phyloP scores from a whole-genome alignment of 2,113 vertebrate genomes.

The Pica pica region DNA sequence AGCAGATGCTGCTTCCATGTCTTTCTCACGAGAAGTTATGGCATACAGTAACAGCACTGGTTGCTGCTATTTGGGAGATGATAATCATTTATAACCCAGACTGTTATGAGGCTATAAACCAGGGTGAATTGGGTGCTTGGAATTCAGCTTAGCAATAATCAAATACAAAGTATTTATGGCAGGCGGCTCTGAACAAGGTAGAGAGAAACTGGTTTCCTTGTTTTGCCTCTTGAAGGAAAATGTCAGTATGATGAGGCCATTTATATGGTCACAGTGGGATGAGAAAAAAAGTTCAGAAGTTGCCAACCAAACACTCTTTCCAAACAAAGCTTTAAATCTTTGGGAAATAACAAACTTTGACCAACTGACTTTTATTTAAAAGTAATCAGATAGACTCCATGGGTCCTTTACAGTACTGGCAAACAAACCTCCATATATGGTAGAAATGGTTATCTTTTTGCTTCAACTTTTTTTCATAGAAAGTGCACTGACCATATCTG shows the following conservation, averaged over 20 bases:
- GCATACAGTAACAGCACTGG: background rate
- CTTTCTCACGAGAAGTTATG: background rate
- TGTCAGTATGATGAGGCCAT: background rate
- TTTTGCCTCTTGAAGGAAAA: background rate
- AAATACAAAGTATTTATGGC: constrained; percentile 4
- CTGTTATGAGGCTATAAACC: constrained; percentile 16
- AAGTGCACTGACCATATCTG: background rate
- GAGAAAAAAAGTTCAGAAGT: background rate
- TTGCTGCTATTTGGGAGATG: background rate
- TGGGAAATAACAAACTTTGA: background rate
- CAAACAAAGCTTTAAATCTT: background rate
- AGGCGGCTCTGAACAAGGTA: background rate
- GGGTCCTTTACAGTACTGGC: background rate
- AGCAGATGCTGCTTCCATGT: background rate
- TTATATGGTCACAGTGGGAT: background rate
- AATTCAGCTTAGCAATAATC: constrained; percentile 10
- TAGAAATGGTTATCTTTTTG: background rate
- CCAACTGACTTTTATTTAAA: background rate
- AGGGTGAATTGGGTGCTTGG: background rate
- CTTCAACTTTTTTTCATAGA: background rate
- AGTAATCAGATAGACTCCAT: background rate
- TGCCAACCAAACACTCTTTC: background rate
- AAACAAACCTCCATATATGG: background rate
- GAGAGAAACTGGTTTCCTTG: background rate
- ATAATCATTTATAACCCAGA: constrained; percentile 30